These are phyloP conservation scores for Conger conger DNA, from an alignment of 2,113 vertebrate genomes.

Conservation along the genomic window DNA sequence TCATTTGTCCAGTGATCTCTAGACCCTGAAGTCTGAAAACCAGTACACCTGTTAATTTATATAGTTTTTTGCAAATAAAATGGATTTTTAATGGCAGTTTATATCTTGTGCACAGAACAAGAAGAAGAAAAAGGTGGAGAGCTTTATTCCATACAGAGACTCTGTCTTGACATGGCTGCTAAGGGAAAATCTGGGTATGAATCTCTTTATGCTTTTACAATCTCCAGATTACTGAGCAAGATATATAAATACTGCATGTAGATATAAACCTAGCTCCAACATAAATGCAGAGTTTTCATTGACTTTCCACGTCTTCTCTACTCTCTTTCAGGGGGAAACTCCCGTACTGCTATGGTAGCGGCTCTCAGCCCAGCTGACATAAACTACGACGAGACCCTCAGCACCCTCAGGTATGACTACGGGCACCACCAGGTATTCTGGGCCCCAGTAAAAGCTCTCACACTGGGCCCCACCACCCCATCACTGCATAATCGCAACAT, in stretches of 20 bases:
- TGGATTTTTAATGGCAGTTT: background rate
- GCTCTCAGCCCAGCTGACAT: constrained; percentile 96
- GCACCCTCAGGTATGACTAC: constrained; percentile 85
- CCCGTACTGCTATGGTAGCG: constrained; percentile 95
- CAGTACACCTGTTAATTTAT: background rate
- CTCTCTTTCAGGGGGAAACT: constrained; percentile 84
- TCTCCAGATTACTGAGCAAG: background rate
- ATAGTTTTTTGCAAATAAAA: background rate
- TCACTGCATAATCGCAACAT: too few species aligned
- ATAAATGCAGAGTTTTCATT: background rate
- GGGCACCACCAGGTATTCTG: too few species aligned
- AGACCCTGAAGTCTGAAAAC: background rate
- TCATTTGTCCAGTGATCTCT: background rate
- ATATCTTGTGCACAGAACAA: constrained; percentile 72
- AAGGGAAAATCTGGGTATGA: constrained; percentile 90
- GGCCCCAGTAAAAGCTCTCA: too few species aligned
- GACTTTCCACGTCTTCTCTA: background rate
- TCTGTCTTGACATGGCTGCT: constrained; percentile 96
- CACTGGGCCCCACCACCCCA: too few species aligned
- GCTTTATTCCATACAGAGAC: constrained; percentile 92
- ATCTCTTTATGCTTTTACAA: background rate
- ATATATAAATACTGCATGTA: background rate
- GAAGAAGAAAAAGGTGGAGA: constrained; percentile 97
- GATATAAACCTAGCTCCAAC: background rate
- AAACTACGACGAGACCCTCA: constrained; percentile 97